Evolutionary conservation across 2,797 vertebrate genomes (phyloP).

Genomic region (Sylvia borin): DNA sequence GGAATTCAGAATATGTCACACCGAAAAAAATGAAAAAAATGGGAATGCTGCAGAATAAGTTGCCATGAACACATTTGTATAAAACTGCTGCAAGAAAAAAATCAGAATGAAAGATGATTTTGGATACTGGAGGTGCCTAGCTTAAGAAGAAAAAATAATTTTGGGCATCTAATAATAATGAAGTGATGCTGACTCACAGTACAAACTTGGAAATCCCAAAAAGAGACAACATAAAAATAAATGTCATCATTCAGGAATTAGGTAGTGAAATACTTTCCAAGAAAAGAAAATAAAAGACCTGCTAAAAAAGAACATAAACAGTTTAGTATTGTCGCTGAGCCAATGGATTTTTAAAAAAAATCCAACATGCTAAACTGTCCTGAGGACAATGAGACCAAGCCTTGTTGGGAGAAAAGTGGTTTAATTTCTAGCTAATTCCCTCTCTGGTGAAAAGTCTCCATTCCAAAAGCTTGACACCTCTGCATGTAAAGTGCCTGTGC

Average conservation of each 20-base stretch:
- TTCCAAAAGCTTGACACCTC: not conserved
- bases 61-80: rapidly evolving
- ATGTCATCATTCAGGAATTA: not conserved
- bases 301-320: not conserved
- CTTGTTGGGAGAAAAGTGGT: not conserved
- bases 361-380: not conserved
- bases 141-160: not conserved
- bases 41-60: not conserved
- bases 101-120: not conserved
- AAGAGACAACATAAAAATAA: not conserved
- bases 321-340: not conserved
- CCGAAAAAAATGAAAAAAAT: rapidly evolving
- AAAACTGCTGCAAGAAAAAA: not conserved
- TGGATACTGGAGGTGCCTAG: not conserved
- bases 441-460: not conserved
- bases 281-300: not conserved
- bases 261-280: not conserved
- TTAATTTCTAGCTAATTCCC: not conserved
- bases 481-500: not conserved
- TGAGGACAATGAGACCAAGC: not conserved
- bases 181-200: not conserved
- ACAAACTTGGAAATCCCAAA: not conserved
- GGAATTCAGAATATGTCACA: not conserved
- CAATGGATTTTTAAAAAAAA: not conserved
- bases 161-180: not conserved